Percentiles rank a stretch among this genome's conserved stretches.
These are phyloP conservation scores for Burhinus bistriatus DNA, from an alignment of 2,113 vertebrate species.

Conservation along the genomic window DNA sequence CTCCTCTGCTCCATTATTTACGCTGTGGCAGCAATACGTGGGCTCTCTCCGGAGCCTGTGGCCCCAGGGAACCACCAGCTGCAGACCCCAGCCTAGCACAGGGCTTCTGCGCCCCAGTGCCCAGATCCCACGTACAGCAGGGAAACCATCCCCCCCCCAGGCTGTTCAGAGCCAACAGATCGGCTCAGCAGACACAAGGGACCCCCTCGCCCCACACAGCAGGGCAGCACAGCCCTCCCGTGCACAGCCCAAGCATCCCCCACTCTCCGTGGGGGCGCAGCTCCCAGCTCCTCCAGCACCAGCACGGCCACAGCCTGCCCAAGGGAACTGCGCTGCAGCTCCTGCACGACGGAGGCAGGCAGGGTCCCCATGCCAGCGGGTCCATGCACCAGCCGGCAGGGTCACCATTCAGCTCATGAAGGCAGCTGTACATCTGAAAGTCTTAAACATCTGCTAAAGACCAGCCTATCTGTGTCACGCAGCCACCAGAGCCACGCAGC, in stretches of 20 bases:
- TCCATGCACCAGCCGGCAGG: too few species aligned
- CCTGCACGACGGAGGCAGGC: accelerated
- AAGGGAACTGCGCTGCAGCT: accelerated
- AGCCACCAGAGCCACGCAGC: background rate
- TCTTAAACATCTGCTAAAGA: too few species aligned
- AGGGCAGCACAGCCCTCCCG: background rate
- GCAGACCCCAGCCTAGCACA: background rate
- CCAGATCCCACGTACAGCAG: accelerated
- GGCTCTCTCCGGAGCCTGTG: background rate
- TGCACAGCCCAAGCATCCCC: background rate
- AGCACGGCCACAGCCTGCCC: background rate
- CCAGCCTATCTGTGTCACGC: background rate
- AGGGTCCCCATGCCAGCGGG: background rate
- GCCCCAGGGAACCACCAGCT: background rate
- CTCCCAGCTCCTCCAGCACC: background rate
- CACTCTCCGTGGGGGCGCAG: background rate
- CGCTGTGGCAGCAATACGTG: accelerated
- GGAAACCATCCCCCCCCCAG: background rate
- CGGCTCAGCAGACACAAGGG: accelerated
- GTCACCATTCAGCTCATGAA: background rate
- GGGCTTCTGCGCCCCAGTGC: background rate
- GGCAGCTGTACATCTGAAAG: background rate
- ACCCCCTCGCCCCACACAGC: background rate
- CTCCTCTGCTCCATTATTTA: background rate
- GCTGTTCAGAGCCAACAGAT: accelerated